Base-by-base conservation (phyloP, 2,888 invertebrate species). In the Mycalesis mineus region DNA sequence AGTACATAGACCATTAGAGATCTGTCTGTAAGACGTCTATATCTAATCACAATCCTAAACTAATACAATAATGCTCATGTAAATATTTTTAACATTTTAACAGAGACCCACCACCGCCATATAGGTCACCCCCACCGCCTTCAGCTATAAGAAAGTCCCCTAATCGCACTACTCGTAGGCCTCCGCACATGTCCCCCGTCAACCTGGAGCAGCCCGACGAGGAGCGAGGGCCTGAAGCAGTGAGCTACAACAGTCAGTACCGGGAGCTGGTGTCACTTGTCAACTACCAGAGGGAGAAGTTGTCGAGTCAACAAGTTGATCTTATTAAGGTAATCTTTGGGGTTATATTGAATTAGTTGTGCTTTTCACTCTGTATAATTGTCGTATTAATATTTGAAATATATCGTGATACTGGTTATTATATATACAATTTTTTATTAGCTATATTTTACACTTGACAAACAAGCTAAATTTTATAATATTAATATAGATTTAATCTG, bases 201-300 rank as follows among this genome's bases (percentile, higher is more conserved):
- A 77, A 81, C 68, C 54, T 82, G 1, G 61, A 61, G 29, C 33
- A 29, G 41, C 77, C 84, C 0, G 84, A 85, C 44, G 83, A 82
- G 28, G 73, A 70, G 42, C 68, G 79, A 13, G 76, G 69, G 56
- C 91, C 92, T 1, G 94, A 94, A 68, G 91, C 92, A n/a, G 92
- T 93, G 56, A 91, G 92, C 59, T 94, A 93, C 80, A 94, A 93
- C 80, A 92, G 92, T 58, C 95, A 95, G 80, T 95, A 95, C 73
- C 91, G 93, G 72, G 97, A 97, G 84, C 91, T 98, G 63, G 92
- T 97, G 61, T 94, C 95, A 60, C 91, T 98, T 69, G 96, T 98
- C 58, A 97, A 97, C 86, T 95, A 95, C 78, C 98, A 98, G 83
- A 91, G 97, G 62, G 97, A 98, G 75, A 96, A 97, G 78, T 91